A percentile compares a stretch with the other conserved stretches of the same genome.
Conservation (phyloP, 2,113 vertebrate genomes). For the Aramus guarauna region DNA sequence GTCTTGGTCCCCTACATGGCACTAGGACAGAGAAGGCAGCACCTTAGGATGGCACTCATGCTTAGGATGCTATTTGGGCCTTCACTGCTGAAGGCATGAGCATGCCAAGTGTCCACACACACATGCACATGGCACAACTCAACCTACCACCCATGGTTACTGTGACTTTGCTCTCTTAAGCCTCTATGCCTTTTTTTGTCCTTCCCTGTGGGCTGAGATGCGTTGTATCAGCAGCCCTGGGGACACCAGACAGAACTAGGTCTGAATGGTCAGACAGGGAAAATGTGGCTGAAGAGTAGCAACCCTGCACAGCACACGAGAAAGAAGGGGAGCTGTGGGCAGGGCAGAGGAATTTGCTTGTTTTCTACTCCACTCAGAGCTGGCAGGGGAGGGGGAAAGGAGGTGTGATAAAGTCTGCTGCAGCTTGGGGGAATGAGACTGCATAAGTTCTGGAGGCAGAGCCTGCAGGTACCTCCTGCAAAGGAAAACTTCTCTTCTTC, state of each 20-base stretch:
- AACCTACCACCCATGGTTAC: background rate
- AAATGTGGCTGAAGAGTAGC: background rate
- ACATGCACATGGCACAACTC: background rate
- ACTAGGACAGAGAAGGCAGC: background rate
- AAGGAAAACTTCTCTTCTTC: background rate
- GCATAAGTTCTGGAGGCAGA: background rate
- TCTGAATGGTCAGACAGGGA: background rate
- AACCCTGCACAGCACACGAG: rapidly evolving
- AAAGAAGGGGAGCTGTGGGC: background rate
- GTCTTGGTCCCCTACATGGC: background rate
- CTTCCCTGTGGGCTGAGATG: background rate
- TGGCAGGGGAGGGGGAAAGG: background rate
- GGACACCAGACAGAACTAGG: background rate
- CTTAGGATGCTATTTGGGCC: background rate
- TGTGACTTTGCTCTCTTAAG: background rate
- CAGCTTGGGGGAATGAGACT: background rate
- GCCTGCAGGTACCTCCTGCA: background rate
- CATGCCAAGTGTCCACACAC: background rate
- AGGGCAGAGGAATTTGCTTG: background rate
- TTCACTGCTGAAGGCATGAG: background rate
- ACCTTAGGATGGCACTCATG: background rate
- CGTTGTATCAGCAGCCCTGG: background rate
- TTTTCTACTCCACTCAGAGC: background rate
- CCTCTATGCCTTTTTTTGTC: background rate
- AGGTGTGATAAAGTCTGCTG: background rate